These are phyloP conservation scores for Spisula solida DNA, from an alignment of 2,888 invertebrate species.

Conservation along the genomic window DNA sequence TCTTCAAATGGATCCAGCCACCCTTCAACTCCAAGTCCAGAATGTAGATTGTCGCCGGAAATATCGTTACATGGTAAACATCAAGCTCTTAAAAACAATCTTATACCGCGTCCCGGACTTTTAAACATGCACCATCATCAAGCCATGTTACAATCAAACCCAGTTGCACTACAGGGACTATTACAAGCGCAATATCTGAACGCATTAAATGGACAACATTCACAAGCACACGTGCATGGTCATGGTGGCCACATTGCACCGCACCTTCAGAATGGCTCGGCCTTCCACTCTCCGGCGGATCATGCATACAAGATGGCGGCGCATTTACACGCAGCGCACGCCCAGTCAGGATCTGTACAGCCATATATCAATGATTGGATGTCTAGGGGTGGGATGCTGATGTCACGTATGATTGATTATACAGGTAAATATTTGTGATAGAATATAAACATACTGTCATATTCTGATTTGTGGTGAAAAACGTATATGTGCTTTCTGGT, in stretches of 20 bases:
- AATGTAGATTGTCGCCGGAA: constrained; percentile 76
- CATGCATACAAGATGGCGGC: constrained; percentile 83
- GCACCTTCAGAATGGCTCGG: constrained; percentile 80
- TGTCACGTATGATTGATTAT: constrained; percentile 90
- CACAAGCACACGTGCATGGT: constrained; percentile 53
- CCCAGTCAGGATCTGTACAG: constrained; percentile 72
- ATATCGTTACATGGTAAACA: constrained; percentile 55
- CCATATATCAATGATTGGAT: constrained; percentile 92
- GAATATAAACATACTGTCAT: too few species aligned
- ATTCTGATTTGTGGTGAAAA: too few species aligned
- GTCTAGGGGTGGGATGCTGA: constrained; percentile 96
- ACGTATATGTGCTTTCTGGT: too few species aligned
- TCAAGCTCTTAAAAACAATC: constrained; percentile 66
- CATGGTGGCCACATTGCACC: constrained; percentile 65
- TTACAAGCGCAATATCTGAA: constrained; percentile 74
- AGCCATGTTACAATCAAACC: constrained; percentile 71
- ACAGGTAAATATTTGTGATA: constrained; percentile 74
- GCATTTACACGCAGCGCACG: constrained; percentile 77
- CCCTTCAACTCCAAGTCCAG: constrained; percentile 78
- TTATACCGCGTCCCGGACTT: constrained; percentile 81
- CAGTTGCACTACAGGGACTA: constrained; percentile 73
- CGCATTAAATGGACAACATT: constrained; percentile 72
- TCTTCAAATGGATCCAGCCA: constrained; percentile 78
- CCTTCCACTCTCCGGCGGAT: constrained; percentile 84
- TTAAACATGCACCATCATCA: constrained; percentile 75